Percentiles rank a stretch among this genome's conserved stretches.
Evolutionary conservation across 2,113 vertebrate species (phyloP).

Genomic region (Kryptolebias marmoratus): DNA sequence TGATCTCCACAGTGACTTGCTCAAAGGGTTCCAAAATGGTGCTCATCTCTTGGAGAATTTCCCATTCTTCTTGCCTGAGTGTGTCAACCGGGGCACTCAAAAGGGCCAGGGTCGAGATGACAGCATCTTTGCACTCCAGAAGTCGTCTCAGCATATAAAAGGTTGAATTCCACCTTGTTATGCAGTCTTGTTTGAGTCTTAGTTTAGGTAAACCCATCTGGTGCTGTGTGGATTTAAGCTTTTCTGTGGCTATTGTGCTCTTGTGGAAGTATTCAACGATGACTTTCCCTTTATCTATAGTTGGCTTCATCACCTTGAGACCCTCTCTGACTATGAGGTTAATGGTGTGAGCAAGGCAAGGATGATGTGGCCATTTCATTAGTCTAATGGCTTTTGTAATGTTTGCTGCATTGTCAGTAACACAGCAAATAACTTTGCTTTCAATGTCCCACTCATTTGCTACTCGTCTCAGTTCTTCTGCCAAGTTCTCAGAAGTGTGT

Average conservation of each 20-base stretch:
- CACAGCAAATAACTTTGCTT: neutral
- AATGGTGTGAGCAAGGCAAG: neutral
- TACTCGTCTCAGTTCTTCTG: neutral
- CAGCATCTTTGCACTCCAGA: neutral
- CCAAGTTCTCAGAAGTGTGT: constrained; percentile 9
- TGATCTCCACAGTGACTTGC: too few relatives aligned
- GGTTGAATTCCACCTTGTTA: neutral
- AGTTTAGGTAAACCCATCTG: neutral
- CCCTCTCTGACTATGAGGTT: neutral
- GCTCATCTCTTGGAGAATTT: too few relatives aligned
- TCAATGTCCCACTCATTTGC: too few relatives aligned
- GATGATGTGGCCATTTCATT: neutral
- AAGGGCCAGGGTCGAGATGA: neutral
- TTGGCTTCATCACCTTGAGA: neutral
- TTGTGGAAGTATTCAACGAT: neutral
- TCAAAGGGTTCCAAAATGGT: too few relatives aligned
- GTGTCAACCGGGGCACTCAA: too few relatives aligned
- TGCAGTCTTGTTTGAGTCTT: neutral
- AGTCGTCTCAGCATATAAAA: neutral
- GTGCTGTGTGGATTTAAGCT: neutral
- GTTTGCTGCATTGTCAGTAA: neutral
- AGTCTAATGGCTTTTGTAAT: neutral
- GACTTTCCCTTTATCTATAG: neutral
- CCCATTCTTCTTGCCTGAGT: too few relatives aligned
- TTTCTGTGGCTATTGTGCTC: neutral